A percentile compares a stretch with the other conserved stretches of the same genome.
phyloP scores from a whole-genome alignment of 2,113 vertebrate genomes.

The Anarrhichthys ocellatus region DNA sequence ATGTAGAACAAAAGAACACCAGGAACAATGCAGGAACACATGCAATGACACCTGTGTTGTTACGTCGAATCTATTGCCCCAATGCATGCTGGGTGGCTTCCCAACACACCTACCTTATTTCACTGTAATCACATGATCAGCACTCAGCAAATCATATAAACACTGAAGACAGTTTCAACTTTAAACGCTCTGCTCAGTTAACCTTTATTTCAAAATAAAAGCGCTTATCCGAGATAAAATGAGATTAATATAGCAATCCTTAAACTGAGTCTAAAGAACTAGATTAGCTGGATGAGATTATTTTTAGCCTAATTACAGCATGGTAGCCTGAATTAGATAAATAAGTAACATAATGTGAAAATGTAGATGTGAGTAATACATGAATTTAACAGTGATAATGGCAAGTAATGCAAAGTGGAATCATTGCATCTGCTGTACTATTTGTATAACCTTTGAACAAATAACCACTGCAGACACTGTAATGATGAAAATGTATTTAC shows the following conservation, averaged over 20 bases:
- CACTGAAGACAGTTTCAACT: background rate
- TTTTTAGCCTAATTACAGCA: background rate
- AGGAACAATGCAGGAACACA: background rate
- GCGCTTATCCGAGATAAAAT: background rate
- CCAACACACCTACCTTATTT: background rate
- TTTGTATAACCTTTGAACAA: background rate
- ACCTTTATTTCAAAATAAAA: conserved; percentile 5
- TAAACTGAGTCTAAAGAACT: background rate
- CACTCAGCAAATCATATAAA: background rate
- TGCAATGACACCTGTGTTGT: background rate
- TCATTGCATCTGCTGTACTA: background rate
- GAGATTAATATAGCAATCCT: no score
- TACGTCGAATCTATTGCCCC: background rate
- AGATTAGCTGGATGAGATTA: background rate
- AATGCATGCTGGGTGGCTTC: conserved; percentile 17
- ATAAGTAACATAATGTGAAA: background rate
- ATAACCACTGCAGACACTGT: background rate
- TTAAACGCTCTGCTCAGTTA: background rate
- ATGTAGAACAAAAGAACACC: background rate
- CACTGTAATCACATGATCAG: background rate
- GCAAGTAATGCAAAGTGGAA: background rate
- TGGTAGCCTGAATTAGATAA: background rate
- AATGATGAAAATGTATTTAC: background rate
- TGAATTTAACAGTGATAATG: background rate
- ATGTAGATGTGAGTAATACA: background rate